These are phyloP conservation scores for Scaptodrosophila lebanonensis DNA, from an alignment of 1,140 invertebrate genomes.

Conservation along the genomic window DNA sequence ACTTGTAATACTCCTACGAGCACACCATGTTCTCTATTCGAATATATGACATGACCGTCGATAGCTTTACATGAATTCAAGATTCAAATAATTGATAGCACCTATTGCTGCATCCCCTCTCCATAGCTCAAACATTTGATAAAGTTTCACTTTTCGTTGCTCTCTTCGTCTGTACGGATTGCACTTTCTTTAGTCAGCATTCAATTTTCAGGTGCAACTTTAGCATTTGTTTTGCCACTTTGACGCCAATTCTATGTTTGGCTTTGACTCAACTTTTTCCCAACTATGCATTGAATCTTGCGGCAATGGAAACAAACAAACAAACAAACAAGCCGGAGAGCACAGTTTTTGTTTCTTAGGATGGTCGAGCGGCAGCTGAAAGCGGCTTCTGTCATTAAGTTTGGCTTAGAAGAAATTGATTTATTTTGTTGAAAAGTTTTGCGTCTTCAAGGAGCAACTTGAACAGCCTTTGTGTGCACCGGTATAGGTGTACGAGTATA, in stretches of 20 bases:
- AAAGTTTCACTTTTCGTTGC: background rate
- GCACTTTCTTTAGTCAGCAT: background rate
- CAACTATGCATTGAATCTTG: background rate
- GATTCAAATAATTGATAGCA: too few relatives aligned
- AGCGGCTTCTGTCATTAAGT: background rate
- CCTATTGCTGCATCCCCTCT: too few relatives aligned
- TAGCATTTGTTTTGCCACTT: too few relatives aligned
- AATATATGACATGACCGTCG: too few relatives aligned
- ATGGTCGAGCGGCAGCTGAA: constrained; percentile 14
- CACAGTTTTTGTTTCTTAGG: constrained; percentile 21
- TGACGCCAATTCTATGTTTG: too few relatives aligned
- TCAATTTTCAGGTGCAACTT: too few relatives aligned
- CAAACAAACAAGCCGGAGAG: background rate
- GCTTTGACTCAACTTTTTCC: background rate
- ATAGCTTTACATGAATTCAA: too few relatives aligned
- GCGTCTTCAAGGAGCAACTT: constrained; percentile 16
- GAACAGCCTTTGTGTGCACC: background rate
- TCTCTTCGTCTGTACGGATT: background rate
- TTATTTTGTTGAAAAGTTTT: constrained; percentile 45
- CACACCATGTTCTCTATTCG: too few relatives aligned
- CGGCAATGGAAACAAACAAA: background rate
- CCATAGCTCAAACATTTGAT: too few relatives aligned
- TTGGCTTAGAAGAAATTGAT: constrained; percentile 33
- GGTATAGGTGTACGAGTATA: background rate
- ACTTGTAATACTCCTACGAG: too few relatives aligned